These are phyloP conservation scores for Holcopasites calliopsidis DNA, from an alignment of 1,140 invertebrate genomes.

Conservation along the genomic window DNA sequence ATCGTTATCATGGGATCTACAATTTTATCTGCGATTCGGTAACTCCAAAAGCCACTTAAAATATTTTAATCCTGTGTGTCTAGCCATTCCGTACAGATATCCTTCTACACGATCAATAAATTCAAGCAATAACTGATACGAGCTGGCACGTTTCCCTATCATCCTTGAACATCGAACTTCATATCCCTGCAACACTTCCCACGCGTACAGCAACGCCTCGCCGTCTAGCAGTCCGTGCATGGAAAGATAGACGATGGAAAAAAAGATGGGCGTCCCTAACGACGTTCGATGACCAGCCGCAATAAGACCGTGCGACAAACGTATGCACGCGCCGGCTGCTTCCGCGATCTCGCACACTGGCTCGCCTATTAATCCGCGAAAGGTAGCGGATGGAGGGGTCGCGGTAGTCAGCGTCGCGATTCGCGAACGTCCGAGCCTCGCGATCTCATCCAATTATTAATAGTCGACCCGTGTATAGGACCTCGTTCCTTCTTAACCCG, in stretches of 20 bases:
- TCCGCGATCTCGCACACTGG: slow-evolving; percentile 19
- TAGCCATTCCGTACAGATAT: too few relatives aligned
- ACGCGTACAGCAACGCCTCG: not conserved
- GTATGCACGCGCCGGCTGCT: not conserved
- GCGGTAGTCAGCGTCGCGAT: slow-evolving; percentile 49
- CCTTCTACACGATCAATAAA: too few relatives aligned
- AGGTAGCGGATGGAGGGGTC: slow-evolving; percentile 30
- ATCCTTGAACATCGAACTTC: not conserved
- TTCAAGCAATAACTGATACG: not conserved
- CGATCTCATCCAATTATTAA: slow-evolving; percentile 49
- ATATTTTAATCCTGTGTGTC: too few relatives aligned
- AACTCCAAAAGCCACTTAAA: too few relatives aligned
- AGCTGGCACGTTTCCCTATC: not conserved
- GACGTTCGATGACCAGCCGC: slow-evolving; percentile 18
- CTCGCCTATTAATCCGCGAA: slow-evolving; percentile 48
- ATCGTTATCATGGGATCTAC: too few relatives aligned
- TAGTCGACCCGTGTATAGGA: slow-evolving; percentile 34
- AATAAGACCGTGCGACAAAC: slow-evolving; percentile 20
- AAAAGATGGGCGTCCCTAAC: slow-evolving; percentile 20
- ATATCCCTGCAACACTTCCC: slow-evolving; percentile 22
- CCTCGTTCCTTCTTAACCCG: slow-evolving; percentile 7
- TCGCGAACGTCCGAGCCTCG: slow-evolving; percentile 7
- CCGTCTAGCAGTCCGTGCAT: not conserved
- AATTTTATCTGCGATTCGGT: too few relatives aligned
- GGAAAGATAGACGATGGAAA: not conserved